These are phyloP conservation scores for Brachyrhaphis roseni DNA, from an alignment of 2,797 vertebrate genomes.

Conservation along the genomic window DNA sequence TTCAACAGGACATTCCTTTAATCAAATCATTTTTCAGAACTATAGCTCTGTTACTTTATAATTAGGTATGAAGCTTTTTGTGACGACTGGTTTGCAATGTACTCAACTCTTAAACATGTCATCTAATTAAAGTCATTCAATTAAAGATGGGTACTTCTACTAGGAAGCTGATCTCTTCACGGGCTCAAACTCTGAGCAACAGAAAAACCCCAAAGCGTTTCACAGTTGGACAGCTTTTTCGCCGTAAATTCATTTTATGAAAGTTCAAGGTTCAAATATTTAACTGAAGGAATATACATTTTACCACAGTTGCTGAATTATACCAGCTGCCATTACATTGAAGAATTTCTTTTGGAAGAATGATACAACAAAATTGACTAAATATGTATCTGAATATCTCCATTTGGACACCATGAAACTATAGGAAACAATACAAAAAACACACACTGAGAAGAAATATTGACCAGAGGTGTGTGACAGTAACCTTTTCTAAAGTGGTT, in stretches of 20 bases:
- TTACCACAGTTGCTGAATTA: neutral
- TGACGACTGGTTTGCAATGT: slow-evolving; percentile 19
- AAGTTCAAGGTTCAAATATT: neutral
- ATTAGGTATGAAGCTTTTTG: slow-evolving; percentile 18
- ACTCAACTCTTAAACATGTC: neutral
- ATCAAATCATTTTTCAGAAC: slow-evolving; percentile 26
- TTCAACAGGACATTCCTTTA: slow-evolving; percentile 14
- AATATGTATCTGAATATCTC: neutral
- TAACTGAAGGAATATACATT: neutral
- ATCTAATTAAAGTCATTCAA: neutral
- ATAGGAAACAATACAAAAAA: neutral
- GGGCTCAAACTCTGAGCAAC: neutral
- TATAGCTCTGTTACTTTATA: slow-evolving; percentile 18
- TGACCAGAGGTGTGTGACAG: neutral
- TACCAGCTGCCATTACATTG: neutral
- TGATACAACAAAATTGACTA: neutral
- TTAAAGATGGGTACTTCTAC: neutral
- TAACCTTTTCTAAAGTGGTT: slow-evolving; percentile 7
- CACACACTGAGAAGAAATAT: neutral
- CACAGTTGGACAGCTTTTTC: neutral
- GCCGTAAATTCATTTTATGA: neutral
- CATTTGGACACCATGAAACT: neutral
- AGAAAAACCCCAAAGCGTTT: neutral
- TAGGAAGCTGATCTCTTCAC: neutral
- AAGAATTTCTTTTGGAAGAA: neutral